Percentiles rank a stretch among this genome's conserved stretches.
These are phyloP conservation scores for Holothuria glaberrima DNA, from an alignment of 35 echinoderm and acorn worm species.

Conservation along the genomic window DNA sequence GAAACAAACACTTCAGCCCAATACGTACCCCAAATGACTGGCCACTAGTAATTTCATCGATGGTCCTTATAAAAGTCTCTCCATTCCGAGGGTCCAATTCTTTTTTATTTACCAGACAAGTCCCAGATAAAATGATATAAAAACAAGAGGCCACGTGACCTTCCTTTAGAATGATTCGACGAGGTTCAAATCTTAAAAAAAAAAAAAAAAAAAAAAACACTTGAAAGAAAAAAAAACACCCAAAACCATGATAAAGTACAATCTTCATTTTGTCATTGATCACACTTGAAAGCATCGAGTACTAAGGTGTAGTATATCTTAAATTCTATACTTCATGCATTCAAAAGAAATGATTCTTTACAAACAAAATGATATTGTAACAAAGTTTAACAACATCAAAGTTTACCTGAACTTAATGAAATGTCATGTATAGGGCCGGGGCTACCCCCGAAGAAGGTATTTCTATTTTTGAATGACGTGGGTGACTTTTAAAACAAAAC, in stretches of 20 bases:
- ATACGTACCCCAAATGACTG: constrained; percentile 82
- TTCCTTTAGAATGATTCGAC: constrained; percentile 90
- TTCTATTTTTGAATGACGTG: too few relatives aligned
- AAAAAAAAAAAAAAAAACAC: not conserved
- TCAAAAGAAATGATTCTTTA: too few relatives aligned
- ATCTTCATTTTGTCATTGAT: not conserved
- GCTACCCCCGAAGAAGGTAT: too few relatives aligned
- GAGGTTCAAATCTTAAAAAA: constrained; percentile 76
- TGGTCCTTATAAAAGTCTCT: constrained; percentile 73
- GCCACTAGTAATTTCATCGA: constrained; percentile 69
- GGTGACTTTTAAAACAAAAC: too few relatives aligned
- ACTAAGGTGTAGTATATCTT: not conserved
- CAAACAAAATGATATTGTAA: too few relatives aligned
- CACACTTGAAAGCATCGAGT: not conserved
- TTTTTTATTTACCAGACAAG: constrained; percentile 84
- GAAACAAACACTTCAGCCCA: not conserved
- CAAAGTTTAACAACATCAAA: too few relatives aligned
- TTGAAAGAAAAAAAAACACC: too few relatives aligned
- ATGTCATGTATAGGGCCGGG: too few relatives aligned
- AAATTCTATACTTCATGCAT: too few relatives aligned
- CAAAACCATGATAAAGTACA: too few relatives aligned
- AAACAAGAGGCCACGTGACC: constrained; percentile 83
- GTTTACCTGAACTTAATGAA: too few relatives aligned
- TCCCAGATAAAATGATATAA: constrained; percentile 93
- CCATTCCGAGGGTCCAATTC: constrained; percentile 77